Evolutionary conservation across 2,888 invertebrate species (phyloP).

Genomic region (Eupelmus urozonus): DNA sequence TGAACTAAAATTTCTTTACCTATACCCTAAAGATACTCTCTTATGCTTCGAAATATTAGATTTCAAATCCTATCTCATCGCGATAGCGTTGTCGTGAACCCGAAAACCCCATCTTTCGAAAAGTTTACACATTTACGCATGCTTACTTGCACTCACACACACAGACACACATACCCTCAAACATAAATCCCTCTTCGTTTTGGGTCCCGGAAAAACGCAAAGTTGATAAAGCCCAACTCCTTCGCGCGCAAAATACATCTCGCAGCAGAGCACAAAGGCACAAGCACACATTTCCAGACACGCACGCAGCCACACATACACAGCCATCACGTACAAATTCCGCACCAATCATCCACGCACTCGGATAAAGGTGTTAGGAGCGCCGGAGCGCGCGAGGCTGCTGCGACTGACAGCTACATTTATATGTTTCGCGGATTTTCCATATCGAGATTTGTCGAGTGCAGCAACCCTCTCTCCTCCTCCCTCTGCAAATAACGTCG

Average conservation of each 20-base stretch:
- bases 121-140: too few species aligned
- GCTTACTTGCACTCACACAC: too few species aligned
- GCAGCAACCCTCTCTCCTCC: constrained; percentile 48
- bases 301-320: constrained; percentile 2
- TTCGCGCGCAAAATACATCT: constrained; percentile 25
- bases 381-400: neutral
- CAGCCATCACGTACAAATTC: constrained; percentile 15
- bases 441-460: constrained; percentile 75
- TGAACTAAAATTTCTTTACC: too few species aligned
- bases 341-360: constrained; percentile 52
- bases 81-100: neutral
- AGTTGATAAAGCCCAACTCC: constrained; percentile 27
- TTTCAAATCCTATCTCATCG: constrained; percentile 30
- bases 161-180: too few species aligned
- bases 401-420: constrained; percentile 76
- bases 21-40: neutral
- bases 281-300: constrained; percentile 9
- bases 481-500: constrained; percentile 69
- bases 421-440: constrained; percentile 74
- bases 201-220: too few species aligned
- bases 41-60: neutral
- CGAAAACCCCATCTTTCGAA: neutral
- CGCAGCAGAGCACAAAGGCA: neutral
- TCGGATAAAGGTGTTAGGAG: constrained; percentile 70
- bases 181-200: too few species aligned